Evolutionary conservation across 2,113 vertebrate genomes (phyloP), one percentile per base, ranked within the genome.

Genomic region (Fulmarus glacialis): DNA sequence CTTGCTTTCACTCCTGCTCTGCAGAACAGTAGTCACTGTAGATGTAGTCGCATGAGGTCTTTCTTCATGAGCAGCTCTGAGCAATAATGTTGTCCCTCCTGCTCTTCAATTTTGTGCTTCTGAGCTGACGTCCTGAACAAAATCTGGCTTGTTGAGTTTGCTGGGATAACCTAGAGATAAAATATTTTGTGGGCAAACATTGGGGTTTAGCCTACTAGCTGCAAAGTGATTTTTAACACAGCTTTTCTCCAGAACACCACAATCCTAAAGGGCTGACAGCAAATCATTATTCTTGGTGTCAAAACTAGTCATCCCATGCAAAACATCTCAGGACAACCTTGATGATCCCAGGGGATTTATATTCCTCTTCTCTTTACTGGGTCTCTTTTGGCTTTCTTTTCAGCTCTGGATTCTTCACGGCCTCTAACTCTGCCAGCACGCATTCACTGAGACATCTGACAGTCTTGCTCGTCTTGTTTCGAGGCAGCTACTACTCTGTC

Each of bases 21-120:
- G 27, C 12, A 27, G 34, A 84, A 23, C 19, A 42, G 19, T 14
- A 26, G 15, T 52, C 43, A 56, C 15, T 60, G 34, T 20, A 84
- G 26, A 22, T 15, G 4, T 38, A 23, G 32, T 32, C 0, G 0
- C 8, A 36, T 7, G 7, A 72, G 6, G 27, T 30, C 5, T 63
- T 70, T 43, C 55, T 45, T 52, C 45, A 53, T 4, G 2, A 91
- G 43, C 42, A 87, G 5, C 21, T 50, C 73, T 82, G 30, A 91
- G 22, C 13, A 43, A 34, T 8, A 7, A 27, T 4, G 9, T 15
- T 87, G 22, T 12, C 22, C 9, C 8, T 75, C 19, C 48, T 59
- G n/a, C 18, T 89, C 60, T 48, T 59, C 48, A 71, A 3, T 38
- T 16, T 42, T 21, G 5, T 45, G 10, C 13, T 66, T 89, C 80